A percentile compares a stretch with the other conserved stretches of the same genome.
Conservation (phyloP, 2,797 vertebrate species). For the Brotula barbata region DNA sequence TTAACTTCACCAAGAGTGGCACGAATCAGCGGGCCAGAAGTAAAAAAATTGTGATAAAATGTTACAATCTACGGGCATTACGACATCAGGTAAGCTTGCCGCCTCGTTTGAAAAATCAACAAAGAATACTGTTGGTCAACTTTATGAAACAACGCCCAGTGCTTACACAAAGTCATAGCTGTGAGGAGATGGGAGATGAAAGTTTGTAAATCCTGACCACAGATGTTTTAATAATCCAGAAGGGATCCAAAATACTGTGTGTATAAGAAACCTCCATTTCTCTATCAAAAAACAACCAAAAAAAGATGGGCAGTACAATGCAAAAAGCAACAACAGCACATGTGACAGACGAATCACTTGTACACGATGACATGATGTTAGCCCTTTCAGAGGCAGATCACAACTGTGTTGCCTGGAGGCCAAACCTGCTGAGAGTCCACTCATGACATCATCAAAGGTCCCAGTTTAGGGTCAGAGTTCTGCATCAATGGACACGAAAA, state of each 20-base stretch:
- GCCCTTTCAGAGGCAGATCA: constrained; percentile 77
- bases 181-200: too few species aligned
- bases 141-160: too few species aligned
- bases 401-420: constrained; percentile 59
- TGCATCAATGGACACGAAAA: too few species aligned
- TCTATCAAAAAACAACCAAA: too few species aligned
- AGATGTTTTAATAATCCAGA: too few species aligned
- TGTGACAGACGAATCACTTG: constrained; percentile 35
- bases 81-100: constrained; percentile 25
- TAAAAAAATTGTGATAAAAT: constrained; percentile 11
- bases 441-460: too few species aligned
- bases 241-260: constrained; percentile 28
- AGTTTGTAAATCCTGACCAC: too few species aligned
- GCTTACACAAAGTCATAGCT: too few species aligned
- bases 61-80: constrained; percentile 28
- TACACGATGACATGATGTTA: constrained; percentile 63
- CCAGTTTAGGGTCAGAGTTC: too few species aligned
- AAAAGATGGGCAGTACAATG: too few species aligned
- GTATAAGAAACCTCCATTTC: too few species aligned
- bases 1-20: constrained; percentile 23
- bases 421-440: constrained; percentile 46
- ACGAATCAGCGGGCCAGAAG: constrained; percentile 58
- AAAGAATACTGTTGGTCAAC: too few species aligned
- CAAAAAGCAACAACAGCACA: constrained; percentile 28
- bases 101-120: constrained; percentile 15